Evolutionary conservation across 1,140 invertebrate species (phyloP), one percentile per base, ranked within the genome.

Genomic region (Psix sp.): DNA sequence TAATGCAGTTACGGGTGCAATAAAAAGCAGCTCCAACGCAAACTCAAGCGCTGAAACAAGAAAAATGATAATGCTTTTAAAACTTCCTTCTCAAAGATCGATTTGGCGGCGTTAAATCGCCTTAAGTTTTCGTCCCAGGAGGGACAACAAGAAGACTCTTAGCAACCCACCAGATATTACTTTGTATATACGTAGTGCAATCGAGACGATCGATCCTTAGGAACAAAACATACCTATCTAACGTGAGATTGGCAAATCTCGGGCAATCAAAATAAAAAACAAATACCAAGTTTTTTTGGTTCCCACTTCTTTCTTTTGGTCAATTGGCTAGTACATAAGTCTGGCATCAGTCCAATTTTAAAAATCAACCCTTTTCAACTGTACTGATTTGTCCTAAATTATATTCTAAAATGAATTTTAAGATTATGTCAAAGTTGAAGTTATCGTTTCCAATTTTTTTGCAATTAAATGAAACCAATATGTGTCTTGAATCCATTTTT

Each of bases 271-370:
- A 70, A 73, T 60, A 72, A 70, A 75, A 43, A 20, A 63, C 42
- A 48, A 76, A 52, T 63, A 18, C 2, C 26, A n/a, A 7, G 6
- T n/a, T 29, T 45, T 77, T 77, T 77, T 74, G 21, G 45, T 21
- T 24, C 38, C 14, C 15, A 35, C 46, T 14, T 5, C 5, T 5
- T 17, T 39, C 74, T 76, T 72, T 74, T 70, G 75, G 76, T 80
- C 79, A 78, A 79, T 80, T 73, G 76, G 66, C 57, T 77, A 71
- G 67, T 77, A 79, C 79, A 76, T 75, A 78, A 79, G 48, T 77
- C 74, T 80, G 79, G 79, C 77, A 66, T 49, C 26, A 75, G 29
- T 79, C 79, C 79, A 79, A 63, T 67, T 80, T 48, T 60, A 72
- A 73, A 80, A 79, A 80, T 80, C 76, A 78, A 80, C 77, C 67